Evolutionary conservation across 2,888 invertebrate genomes (phyloP).

Genomic region (Noctua comes): DNA sequence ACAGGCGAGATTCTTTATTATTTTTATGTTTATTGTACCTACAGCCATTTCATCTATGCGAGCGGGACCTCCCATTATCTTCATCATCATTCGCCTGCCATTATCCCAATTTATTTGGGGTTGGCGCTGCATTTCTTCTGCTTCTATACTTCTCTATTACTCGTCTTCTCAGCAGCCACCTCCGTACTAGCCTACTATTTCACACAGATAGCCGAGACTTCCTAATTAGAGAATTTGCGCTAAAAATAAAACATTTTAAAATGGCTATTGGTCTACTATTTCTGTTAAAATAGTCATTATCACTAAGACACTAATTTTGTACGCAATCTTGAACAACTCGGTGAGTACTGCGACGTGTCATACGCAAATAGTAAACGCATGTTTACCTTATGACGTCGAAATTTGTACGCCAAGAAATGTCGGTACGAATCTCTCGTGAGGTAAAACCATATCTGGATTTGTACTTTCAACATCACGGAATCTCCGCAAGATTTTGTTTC

Average conservation of each 20-base stretch:
- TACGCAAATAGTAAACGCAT: conserved; percentile 37
- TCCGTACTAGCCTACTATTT: neutral
- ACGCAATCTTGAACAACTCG: conserved; percentile 12
- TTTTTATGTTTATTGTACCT: neutral
- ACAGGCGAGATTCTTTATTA: neutral
- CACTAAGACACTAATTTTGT: conserved; percentile 11
- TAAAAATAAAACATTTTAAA: conserved; percentile 19
- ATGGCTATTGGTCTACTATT: neutral
- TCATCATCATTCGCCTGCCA: neutral
- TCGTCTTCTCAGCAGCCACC: neutral
- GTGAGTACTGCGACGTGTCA: neutral
- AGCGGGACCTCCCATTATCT: neutral
- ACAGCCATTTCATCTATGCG: neutral
- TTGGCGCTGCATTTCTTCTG: neutral
- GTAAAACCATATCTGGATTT: neutral
- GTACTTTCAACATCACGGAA: neutral
- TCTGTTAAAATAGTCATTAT: neutral
- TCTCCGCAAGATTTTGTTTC: neutral
- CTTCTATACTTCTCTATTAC: neutral
- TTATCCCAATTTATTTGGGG: neutral
- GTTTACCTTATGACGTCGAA: conserved; percentile 27
- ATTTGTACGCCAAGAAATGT: conserved; percentile 16
- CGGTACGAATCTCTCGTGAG: neutral
- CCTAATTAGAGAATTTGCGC: neutral
- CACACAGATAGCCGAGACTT: neutral